A percentile compares a stretch with the other conserved stretches of the same genome.
Conservation (phyloP, 2,888 invertebrate species). For the Athalia circularis region DNA sequence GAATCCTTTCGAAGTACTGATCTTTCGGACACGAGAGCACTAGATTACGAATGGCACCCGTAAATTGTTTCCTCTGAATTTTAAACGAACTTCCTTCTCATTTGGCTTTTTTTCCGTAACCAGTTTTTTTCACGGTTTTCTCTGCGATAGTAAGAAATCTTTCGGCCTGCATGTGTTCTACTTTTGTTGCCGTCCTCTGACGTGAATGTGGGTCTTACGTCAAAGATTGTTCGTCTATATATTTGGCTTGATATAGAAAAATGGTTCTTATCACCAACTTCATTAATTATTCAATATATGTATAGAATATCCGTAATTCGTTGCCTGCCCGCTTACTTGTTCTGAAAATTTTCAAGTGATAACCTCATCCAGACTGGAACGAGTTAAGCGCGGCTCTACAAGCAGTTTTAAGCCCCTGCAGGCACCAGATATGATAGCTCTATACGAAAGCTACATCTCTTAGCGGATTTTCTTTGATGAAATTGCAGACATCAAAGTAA, state of each 20-base stretch:
- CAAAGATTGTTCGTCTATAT: no score
- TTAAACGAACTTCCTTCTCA: conserved; percentile 1
- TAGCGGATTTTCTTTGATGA: conserved; percentile 30
- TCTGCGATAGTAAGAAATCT: conserved; percentile 22
- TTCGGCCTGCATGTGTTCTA: not conserved
- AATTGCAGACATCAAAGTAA: not conserved
- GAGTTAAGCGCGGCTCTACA: conserved; percentile 3
- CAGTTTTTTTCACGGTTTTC: not conserved
- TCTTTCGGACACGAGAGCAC: conserved; percentile 25
- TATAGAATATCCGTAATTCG: not conserved
- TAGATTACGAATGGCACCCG: conserved; percentile 37
- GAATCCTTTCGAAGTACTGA: conserved; percentile 1
- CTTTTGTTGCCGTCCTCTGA: not conserved
- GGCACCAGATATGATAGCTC: conserved; percentile 20
- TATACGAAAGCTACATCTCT: not conserved
- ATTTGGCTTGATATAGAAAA: no score
- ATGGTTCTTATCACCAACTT: no score
- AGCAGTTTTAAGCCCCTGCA: conserved; percentile 6
- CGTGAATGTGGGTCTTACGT: no score
- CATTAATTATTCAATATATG: not conserved
- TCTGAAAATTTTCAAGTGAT: conserved; percentile 12
- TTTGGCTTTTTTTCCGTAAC: not conserved
- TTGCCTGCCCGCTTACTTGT: not conserved
- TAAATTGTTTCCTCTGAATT: conserved; percentile 35
- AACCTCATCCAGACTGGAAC: conserved; percentile 11